Evolutionary conservation across 2,113 vertebrate species (phyloP), one percentile per base, ranked within the genome.

Genomic region (Catharus minimus): DNA sequence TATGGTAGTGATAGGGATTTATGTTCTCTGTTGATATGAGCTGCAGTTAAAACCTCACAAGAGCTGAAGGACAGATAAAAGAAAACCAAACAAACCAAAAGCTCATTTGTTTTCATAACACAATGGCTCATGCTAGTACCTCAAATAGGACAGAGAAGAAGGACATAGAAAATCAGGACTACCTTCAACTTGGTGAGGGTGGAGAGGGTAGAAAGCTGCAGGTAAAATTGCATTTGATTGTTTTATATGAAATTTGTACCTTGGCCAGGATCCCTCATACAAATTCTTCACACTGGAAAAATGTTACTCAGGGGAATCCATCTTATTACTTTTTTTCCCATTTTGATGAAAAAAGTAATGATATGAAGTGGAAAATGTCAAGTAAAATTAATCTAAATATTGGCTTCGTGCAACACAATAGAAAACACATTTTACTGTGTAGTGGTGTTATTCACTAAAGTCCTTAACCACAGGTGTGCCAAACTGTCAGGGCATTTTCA

Each of bases 311-410:
- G 43, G 84, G 81, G 78, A 58, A 80, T 95, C 38, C 41, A 53
- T 92, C 89, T 89, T 80, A 88, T 95, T 89, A 80, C 86, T 92
- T 77, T 61, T 61, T 96, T 96, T 89, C 64, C 52, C 65, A 52
- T 91, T 91, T 93, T 95, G 82, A 92, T 95, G 60, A 76, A 93
- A 79, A 78, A 89, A 36, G 53, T 93, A 94, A 95, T 90, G 88
- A 93, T 95, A 87, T 44, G 72, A 95, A 93, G 66, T 92, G 76
- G 93, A 86, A 96, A 95, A 95, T 57, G 67, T 95, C 95, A 94
- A 88, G 64, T 43, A 76, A 92, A 89, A 88, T 94, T 95, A 92
- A 75, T 95, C 87, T 77, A 92, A 93, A 86, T 74, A 61, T 86
- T 95, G 73, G 50, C 33, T 82, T 50, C 0, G 0, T 71, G 83